Conservation (phyloP, 1,140 invertebrate species). For the Chlorops oryzae region DNA sequence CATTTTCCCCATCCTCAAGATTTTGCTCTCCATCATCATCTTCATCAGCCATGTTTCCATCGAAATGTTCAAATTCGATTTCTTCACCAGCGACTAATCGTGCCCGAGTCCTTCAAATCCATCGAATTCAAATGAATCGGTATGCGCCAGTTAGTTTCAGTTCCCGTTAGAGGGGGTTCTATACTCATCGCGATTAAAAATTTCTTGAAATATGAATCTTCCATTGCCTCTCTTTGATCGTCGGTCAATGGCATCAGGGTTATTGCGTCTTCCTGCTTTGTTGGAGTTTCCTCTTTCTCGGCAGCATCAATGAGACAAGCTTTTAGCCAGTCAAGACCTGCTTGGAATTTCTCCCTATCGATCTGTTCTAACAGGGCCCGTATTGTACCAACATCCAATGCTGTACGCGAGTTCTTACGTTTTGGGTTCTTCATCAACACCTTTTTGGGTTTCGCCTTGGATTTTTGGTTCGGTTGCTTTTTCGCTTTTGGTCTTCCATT, state of each 20-base stretch:
- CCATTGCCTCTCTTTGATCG: constrained; percentile 53
- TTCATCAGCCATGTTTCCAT: constrained; percentile 23
- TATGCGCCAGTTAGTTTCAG: constrained; percentile 59
- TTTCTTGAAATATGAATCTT: constrained; percentile 55
- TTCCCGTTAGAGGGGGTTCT: constrained; percentile 51
- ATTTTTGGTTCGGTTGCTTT: background rate
- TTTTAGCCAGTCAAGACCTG: constrained; percentile 56
- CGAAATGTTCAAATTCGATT: constrained; percentile 46
- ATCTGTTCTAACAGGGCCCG: constrained; percentile 27
- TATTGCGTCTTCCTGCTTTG: constrained; percentile 50
- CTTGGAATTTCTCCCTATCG: constrained; percentile 47
- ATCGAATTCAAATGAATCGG: constrained; percentile 48
- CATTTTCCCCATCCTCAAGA: constrained; percentile 5
- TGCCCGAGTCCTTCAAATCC: constrained; percentile 46
- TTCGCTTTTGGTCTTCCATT: constrained; percentile 7
- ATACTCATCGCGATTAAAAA: constrained; percentile 55
- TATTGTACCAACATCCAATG: constrained; percentile 36
- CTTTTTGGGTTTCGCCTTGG: constrained; percentile 18
- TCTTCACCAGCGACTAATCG: constrained; percentile 39
- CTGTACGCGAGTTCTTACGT: constrained; percentile 32
- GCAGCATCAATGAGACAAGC: constrained; percentile 57
- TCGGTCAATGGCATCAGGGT: constrained; percentile 56
- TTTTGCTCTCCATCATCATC: constrained; percentile 14
- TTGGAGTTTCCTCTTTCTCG: constrained; percentile 55
- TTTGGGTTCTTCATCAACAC: too few species aligned